A percentile compares a stretch with the other conserved stretches of the same genome.
These are phyloP conservation scores for Alca torda DNA, from an alignment of 2,797 vertebrate genomes.

Conservation along the genomic window DNA sequence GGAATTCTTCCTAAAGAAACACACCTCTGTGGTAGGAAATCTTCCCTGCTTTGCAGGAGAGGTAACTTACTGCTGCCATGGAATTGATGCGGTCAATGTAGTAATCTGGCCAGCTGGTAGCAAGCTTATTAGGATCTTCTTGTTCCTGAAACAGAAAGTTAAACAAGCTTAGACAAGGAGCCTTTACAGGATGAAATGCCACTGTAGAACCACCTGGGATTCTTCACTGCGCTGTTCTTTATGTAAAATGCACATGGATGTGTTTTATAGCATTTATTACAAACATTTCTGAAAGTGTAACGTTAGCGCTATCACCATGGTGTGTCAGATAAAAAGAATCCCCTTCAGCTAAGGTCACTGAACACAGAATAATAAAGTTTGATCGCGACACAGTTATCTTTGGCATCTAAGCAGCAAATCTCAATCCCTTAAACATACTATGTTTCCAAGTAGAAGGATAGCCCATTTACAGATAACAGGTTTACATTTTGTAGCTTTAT, in stretches of 20 bases:
- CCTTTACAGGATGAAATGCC: background rate
- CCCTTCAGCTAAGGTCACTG: background rate
- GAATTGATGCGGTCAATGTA: conserved; percentile 98
- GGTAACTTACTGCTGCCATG: conserved; percentile 92
- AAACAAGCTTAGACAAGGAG: background rate
- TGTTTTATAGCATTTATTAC: background rate
- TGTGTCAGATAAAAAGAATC: background rate
- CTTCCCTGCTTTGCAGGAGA: background rate
- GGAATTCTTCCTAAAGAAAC: background rate
- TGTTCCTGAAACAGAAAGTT: conserved; percentile 86
- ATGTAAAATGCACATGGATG: background rate
- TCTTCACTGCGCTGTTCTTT: background rate
- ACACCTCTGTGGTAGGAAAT: background rate
- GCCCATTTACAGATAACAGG: background rate
- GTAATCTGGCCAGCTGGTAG: conserved; percentile 98
- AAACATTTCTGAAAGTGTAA: background rate
- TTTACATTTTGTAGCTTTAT: background rate
- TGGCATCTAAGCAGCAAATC: background rate
- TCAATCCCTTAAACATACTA: background rate
- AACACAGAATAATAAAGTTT: background rate
- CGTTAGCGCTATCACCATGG: background rate
- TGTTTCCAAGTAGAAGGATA: background rate
- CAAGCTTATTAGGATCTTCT: conserved; percentile 97
- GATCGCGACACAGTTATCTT: background rate
- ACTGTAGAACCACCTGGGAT: background rate